Conservation (phyloP, 2,888 invertebrate genomes). For the Cetonia aurata region DNA sequence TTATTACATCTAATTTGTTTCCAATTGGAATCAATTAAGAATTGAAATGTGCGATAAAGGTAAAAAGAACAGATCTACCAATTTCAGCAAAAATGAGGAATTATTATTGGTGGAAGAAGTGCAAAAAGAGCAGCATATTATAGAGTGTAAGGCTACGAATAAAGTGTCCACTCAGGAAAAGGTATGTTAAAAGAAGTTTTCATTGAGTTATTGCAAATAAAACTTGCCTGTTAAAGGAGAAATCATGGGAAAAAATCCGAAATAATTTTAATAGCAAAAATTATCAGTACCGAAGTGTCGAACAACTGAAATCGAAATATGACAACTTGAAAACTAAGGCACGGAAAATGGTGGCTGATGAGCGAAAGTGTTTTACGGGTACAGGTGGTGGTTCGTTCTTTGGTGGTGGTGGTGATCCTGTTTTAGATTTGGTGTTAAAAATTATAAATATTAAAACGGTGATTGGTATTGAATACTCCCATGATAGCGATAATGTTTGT, state of each 20-base stretch:
- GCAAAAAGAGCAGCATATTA: not conserved
- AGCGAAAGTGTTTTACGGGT: not conserved
- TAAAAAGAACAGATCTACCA: not conserved
- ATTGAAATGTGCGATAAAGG: not conserved
- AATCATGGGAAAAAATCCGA: not conserved
- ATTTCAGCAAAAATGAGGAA: not conserved
- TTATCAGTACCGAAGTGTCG: not conserved
- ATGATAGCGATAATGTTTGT: too few relatives aligned
- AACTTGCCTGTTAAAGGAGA: not conserved
- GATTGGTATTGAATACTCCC: not conserved
- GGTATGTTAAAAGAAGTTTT: not conserved
- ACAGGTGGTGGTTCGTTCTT: too few relatives aligned
- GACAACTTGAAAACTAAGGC: slow-evolving; percentile 1
- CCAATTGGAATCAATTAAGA: too few relatives aligned
- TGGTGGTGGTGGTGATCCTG: too few relatives aligned
- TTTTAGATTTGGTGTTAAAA: too few relatives aligned
- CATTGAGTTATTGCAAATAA: not conserved
- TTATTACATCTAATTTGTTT: too few relatives aligned
- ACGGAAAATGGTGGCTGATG: slow-evolving; percentile 5
- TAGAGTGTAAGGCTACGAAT: not conserved
- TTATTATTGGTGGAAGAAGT: slow-evolving; percentile 2
- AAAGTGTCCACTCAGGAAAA: not conserved
- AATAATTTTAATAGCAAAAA: slow-evolving; percentile 7
- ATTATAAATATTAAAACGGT: not conserved
- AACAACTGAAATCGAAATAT: not conserved